Evolutionary conservation across 2,888 invertebrate species (phyloP).

Genomic region (Asteroscopus sphinx): DNA sequence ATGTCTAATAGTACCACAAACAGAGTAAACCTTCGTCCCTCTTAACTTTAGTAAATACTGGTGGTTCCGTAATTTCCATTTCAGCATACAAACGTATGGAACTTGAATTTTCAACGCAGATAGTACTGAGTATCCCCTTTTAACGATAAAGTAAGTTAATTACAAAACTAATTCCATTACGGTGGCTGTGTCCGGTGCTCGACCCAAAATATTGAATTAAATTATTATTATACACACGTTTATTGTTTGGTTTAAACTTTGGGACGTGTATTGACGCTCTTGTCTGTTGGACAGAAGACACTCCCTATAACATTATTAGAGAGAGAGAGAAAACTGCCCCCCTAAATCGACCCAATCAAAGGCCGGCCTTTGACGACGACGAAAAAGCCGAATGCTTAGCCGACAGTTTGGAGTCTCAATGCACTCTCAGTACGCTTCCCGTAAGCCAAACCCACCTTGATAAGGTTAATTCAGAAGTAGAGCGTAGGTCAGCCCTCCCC

Average conservation of each 20-base stretch:
- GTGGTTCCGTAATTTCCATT: conserved; percentile 61
- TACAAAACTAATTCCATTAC: conserved; percentile 81
- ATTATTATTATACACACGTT: conserved; percentile 59
- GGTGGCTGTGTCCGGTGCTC: conserved; percentile 61
- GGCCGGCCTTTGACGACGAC: too few species aligned
- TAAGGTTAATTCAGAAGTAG: too few species aligned
- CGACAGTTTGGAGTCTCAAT: too few species aligned
- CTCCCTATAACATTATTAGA: conserved; percentile 31
- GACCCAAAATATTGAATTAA: conserved; percentile 67
- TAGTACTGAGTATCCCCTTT: conserved; percentile 73
- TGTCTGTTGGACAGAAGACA: conserved; percentile 34
- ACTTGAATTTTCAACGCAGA: conserved; percentile 74
- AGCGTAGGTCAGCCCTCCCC: too few species aligned
- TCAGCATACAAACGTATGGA: conserved; percentile 64
- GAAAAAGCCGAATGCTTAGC: too few species aligned
- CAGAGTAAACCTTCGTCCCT: conserved; percentile 64
- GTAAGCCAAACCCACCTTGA: too few species aligned
- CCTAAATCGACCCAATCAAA: too few species aligned
- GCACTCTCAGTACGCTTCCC: too few species aligned
- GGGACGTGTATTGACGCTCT: conserved; percentile 48
- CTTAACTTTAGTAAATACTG: conserved; percentile 62
- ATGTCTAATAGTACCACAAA: conserved; percentile 61
- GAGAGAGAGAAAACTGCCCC: too few species aligned
- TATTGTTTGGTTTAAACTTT: conserved; percentile 58
- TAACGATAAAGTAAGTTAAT: conserved; percentile 79